A percentile compares a stretch with the other conserved stretches of the same genome.
Conservation (phyloP, 2,113 vertebrate genomes). For the Antechinus stuartii region DNA sequence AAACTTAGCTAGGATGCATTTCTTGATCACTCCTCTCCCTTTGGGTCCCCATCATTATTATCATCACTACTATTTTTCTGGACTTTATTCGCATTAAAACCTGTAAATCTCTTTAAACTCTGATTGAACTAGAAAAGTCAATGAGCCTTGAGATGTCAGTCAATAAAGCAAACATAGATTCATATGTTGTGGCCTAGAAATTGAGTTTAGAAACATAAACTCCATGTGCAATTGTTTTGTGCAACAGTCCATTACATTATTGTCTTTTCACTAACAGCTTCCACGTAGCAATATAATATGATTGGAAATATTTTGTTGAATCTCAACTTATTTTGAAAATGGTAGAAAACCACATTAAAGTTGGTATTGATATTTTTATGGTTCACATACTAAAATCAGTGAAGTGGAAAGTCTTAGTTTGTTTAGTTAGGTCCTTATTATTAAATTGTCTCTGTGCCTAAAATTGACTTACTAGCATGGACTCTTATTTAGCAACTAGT, state of each 20-base stretch:
- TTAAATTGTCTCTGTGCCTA: conserved; percentile 52
- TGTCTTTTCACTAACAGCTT: conserved; percentile 60
- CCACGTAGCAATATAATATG: conserved; percentile 53
- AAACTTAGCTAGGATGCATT: conserved; percentile 60
- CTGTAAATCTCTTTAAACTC: conserved; percentile 47
- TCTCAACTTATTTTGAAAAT: conserved; percentile 65
- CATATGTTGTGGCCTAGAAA: conserved; percentile 52
- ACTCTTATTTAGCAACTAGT: conserved; percentile 34
- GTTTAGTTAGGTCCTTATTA: conserved; percentile 53
- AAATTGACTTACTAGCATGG: conserved; percentile 50
- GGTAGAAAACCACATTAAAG: conserved; percentile 62
- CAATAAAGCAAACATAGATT: conserved; percentile 71
- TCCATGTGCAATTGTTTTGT: conserved; percentile 64
- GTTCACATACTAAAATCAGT: conserved; percentile 62
- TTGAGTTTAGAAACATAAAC: conserved; percentile 56
- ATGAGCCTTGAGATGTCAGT: conserved; percentile 64
- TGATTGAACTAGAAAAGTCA: conserved; percentile 61
- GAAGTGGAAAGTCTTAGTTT: conserved; percentile 58
- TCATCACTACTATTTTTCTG: conserved; percentile 41
- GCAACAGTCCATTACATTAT: conserved; percentile 60
- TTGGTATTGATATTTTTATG: conserved; percentile 62
- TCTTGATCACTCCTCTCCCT: not conserved
- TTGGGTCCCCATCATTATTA: not conserved
- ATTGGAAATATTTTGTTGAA: conserved; percentile 70
- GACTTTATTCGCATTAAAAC: conserved; percentile 56